These are phyloP conservation scores for Mimachlamys varia DNA, from an alignment of 2,888 invertebrate genomes.

Conservation along the genomic window DNA sequence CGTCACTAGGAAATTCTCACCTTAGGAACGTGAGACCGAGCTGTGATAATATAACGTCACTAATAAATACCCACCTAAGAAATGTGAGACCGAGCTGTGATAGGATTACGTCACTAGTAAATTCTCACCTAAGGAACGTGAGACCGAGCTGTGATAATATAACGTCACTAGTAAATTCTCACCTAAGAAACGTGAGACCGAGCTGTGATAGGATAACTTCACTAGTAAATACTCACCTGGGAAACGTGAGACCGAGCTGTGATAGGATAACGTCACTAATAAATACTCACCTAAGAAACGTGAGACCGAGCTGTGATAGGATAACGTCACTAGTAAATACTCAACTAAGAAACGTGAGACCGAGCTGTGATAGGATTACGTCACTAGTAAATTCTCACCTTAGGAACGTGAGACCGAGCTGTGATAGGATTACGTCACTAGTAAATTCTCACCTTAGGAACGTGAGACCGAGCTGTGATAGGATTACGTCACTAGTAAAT, in stretches of 20 bases:
- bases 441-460: background rate
- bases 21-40: background rate
- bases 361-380: background rate
- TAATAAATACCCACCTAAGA: background rate
- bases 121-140: background rate
- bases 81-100: background rate
- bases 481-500: background rate
- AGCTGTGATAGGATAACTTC: background rate
- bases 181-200: background rate
- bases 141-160: background rate
- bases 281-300: background rate
- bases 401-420: background rate
- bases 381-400: background rate
- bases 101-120: background rate
- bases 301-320: background rate
- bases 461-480: background rate
- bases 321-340: background rate
- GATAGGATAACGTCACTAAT: background rate
- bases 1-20: background rate
- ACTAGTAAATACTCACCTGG: background rate
- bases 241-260: background rate
- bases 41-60: background rate
- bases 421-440: background rate
- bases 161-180: background rate
- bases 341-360: background rate